Conservation (phyloP, 2,113 vertebrate species). For the Indicator indicator region DNA sequence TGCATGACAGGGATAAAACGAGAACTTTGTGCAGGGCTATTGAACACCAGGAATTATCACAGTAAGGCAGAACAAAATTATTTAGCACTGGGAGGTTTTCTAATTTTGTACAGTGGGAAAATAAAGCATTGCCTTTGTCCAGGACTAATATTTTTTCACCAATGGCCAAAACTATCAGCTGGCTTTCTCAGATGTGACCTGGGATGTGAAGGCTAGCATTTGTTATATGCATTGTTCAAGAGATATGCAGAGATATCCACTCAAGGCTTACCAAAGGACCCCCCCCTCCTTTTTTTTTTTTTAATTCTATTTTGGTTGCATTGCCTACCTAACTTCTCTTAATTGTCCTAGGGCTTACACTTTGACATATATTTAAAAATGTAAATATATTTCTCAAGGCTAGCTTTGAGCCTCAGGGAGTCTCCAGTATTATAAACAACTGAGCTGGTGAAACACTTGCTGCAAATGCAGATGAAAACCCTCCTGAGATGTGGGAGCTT, state of each 20-base stretch:
- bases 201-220: not conserved
- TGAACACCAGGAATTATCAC: constrained; percentile 68
- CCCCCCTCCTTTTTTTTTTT: not conserved
- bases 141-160: not conserved
- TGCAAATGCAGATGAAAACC: not conserved
- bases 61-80: constrained; percentile 67
- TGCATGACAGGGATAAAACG: constrained; percentile 63
- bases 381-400: constrained; percentile 45
- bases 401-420: not conserved
- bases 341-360: not conserved
- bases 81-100: constrained; percentile 52
- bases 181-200: not conserved
- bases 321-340: not conserved
- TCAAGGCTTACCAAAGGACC: not conserved
- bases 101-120: constrained; percentile 59
- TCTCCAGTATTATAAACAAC: constrained; percentile 6
- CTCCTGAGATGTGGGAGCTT: not conserved
- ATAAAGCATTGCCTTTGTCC: constrained; percentile 45
- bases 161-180: not conserved
- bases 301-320: not conserved
- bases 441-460: not conserved
- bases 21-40: constrained; percentile 62
- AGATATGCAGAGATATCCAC: not conserved
- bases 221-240: not conserved
- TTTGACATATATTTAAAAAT: constrained; percentile 32